A percentile compares a stretch with the other conserved stretches of the same genome.
Conservation (phyloP, 1,140 invertebrate genomes). For the Trichomalopsis sarcophagae region DNA sequence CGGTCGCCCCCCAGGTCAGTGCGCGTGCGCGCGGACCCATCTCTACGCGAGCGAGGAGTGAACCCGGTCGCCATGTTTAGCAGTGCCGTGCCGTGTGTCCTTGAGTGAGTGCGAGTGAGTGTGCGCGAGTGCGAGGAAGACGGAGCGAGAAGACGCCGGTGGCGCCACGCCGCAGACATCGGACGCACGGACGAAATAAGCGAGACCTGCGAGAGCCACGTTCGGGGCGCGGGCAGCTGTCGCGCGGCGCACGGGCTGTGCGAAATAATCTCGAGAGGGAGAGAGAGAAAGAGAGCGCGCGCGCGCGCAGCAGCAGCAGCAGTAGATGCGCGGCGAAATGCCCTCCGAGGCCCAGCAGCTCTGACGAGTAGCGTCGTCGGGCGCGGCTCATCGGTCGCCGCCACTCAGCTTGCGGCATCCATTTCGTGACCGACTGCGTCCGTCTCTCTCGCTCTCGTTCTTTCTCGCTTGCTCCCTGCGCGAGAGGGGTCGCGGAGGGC, state of each 20-base stretch:
- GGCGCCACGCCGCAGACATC: slow-evolving; percentile 18
- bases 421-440: not conserved
- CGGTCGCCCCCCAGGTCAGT: not conserved
- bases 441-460: not conserved
- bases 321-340: not conserved
- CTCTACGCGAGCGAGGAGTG: not conserved
- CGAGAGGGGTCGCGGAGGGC: not conserved
- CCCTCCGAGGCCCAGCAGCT: not conserved
- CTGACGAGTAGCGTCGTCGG: not conserved
- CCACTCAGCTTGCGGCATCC: not conserved
- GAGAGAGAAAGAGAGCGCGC: too few relatives aligned
- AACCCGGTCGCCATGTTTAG: slow-evolving; percentile 77
- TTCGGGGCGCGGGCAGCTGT: slow-evolving; percentile 1
- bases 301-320: too few relatives aligned
- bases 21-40: not conserved
- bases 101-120: slow-evolving; percentile 71
- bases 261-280: not conserved
- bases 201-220: not conserved
- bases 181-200: not conserved
- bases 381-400: not conserved
- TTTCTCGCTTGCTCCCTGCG: not conserved
- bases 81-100: slow-evolving; percentile 73
- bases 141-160: slow-evolving; percentile 22
- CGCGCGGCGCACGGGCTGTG: not conserved
- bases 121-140: slow-evolving; percentile 7